Conservation (phyloP, 2,888 invertebrate genomes). For the Dicyrtoma fusca region DNA sequence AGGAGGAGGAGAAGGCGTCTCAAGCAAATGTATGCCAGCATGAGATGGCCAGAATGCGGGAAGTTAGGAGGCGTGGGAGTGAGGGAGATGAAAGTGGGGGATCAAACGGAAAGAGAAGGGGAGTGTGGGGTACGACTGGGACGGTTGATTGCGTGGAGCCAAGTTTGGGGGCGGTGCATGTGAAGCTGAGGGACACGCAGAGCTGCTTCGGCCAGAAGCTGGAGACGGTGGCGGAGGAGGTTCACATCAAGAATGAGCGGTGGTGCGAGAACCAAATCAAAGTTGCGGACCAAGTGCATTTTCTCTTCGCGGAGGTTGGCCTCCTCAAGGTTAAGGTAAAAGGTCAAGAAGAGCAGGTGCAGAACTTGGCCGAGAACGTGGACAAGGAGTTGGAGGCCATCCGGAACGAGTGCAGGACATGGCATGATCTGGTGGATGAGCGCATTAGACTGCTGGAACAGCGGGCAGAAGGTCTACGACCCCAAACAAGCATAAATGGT, state of each 20-base stretch:
- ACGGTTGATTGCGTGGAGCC: background rate
- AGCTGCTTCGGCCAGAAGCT: slow-evolving; percentile 20
- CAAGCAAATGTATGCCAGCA: no score
- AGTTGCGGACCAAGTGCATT: slow-evolving; percentile 25
- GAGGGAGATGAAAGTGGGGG: no score
- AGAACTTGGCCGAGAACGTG: slow-evolving; percentile 32
- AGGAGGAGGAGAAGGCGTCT: no score
- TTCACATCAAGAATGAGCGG: slow-evolving; percentile 26
- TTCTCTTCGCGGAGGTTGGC: slow-evolving; percentile 20
- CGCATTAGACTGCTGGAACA: slow-evolving; percentile 7
- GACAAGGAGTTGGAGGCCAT: slow-evolving; percentile 28
- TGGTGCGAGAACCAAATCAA: slow-evolving; percentile 37
- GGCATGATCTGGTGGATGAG: slow-evolving; percentile 5
- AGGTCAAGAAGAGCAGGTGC: slow-evolving; percentile 22
- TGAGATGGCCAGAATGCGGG: no score
- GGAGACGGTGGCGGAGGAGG: slow-evolving; percentile 27
- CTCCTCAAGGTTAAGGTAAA: slow-evolving; percentile 4
- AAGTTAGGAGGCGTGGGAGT: no score
- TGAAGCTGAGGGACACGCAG: slow-evolving; percentile 25
- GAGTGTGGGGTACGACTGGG: no score
- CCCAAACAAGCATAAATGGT: background rate
- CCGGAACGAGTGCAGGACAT: background rate
- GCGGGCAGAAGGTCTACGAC: background rate
- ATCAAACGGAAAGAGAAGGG: no score
- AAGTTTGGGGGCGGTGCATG: background rate